Evolutionary conservation across 1,140 invertebrate genomes (phyloP), one percentile per base, ranked within the genome.

Genomic region (Halesus radiatus): DNA sequence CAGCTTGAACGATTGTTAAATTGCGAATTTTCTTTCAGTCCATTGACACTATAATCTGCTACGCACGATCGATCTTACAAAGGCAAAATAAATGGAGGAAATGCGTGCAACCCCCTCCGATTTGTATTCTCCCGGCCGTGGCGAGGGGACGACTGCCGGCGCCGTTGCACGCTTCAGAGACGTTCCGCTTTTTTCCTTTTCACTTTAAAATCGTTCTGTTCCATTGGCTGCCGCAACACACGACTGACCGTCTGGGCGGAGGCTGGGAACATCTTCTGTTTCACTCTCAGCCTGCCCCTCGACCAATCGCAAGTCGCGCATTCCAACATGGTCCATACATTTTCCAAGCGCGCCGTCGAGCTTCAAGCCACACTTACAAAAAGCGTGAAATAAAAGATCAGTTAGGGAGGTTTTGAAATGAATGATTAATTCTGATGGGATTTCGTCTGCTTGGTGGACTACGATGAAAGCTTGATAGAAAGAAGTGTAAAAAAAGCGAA

Each of bases 151-250:
- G 68, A 81, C 80, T 72, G 76, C 37, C 72, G 54, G 54, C 64
- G 75, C 74, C 66, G 75, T 20, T 56, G 18, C 62, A 72, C 74
- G 74, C 80, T 77, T 81, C 80, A 76, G 18, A 76, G 70, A 56
- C 73, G 66, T 56, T 73, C 60, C 53, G 76, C 75, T 81, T 78
- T 81, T 81, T 81, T 78, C 60, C 64, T 79, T 81, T 79, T 78
- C 80, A 52, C 32, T 79, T 74, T 64, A 64, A 70, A 78, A 80
- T 58, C 74, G 81, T 80, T 80, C 78, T 80, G 81, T 82, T 64
- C 75, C 81, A 82, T 82, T 82, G 81, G 81, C 75, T 52, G 78
- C 75, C 74, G 81, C 73, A 52, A 78, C 81, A 82, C 78, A 72
- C 81, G 78, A 82, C 53, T 82, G 78, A 82, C 66, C 75, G 75